Evolutionary conservation across 23 tunicate species (phyloP), one percentile per base, ranked within the genome.

Genomic region (Diplosoma virens): DNA sequence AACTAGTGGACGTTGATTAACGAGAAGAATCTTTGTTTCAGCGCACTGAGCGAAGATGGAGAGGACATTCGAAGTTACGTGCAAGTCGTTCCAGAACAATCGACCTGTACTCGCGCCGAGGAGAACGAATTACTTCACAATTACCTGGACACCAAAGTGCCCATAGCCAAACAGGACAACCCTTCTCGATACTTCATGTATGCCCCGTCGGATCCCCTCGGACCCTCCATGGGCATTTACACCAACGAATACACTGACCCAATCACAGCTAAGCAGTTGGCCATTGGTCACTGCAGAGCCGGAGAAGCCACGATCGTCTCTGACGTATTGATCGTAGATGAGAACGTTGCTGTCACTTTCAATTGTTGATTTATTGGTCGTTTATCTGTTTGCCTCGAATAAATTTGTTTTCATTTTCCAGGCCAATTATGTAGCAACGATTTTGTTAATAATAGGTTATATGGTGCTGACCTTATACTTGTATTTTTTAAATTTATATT

Each of bases 121-220:
- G 86, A 45, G 26, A 81, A 50, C 0, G 26, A 55, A 1, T 73
- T 54, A 5, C 45, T 81, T 11, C 25, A 58, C 4, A 59, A 71
- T 45, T 81, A 81, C 60, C 61, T 71, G 36, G 34, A 22, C 54
- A 58, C 67, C 23, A 32, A 47, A 23, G 34, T 14, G 29, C 67
- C 58, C 0, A 9, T 28, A 14, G 79, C 79, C 5, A 72, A 59
- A 0, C 80, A 74, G 47, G 59, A 37, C 23, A n/a, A 48, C 75
- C 21, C 30, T 21, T 11, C 26, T 32, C 29, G 32, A 3, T 86
- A 58, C 60, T 70, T 66, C 1, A 70, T 85, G 84, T 85, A 67
- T 48, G 85, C 93, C 28, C 93, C 93, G 0, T 63, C 85, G 1
- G 93, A 79, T 32, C 71, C 71, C n/a, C 93, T 86, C 45, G 93